Evolutionary conservation across 2,113 vertebrate species (phyloP).

Genomic region (Garra rufa): DNA sequence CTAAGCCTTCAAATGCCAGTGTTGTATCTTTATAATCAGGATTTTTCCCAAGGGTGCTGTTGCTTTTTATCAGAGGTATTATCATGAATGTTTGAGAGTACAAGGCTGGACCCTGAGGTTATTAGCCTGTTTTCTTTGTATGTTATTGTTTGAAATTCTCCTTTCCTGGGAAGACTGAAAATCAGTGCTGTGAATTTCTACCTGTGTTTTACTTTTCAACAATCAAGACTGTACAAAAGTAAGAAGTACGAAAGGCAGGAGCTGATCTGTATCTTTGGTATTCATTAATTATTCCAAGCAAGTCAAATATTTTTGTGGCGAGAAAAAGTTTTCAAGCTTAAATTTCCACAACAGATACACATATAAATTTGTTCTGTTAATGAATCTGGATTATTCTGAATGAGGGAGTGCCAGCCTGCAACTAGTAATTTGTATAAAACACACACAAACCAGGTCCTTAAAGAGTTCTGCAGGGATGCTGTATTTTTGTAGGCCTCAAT

Average conservation of each 20-base stretch:
- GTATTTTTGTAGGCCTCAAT: too few species aligned
- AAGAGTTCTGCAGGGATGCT: too few species aligned
- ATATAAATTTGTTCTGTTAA: too few species aligned
- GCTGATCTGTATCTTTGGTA: not conserved
- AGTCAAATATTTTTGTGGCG: not conserved
- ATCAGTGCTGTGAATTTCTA: not conserved
- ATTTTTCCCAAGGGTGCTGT: constrained; percentile 10
- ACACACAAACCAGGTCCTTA: not conserved
- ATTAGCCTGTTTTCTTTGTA: not conserved
- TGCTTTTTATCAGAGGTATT: constrained; percentile 21
- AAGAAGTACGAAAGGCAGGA: not conserved
- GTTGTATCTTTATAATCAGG: constrained; percentile 46
- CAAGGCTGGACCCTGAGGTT: not conserved
- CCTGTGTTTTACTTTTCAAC: not conserved
- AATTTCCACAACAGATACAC: not conserved
- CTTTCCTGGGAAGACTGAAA: not conserved
- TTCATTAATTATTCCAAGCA: not conserved
- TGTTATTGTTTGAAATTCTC: not conserved
- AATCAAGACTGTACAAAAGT: too few species aligned
- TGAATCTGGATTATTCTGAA: not conserved
- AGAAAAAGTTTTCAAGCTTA: not conserved
- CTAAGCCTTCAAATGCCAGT: constrained; percentile 60
- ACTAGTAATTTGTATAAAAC: not conserved
- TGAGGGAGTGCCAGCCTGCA: too few species aligned
- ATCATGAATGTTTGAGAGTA: not conserved